Evolutionary conservation across 2,888 invertebrate genomes (phyloP), one percentile per base, ranked within the genome.

Genomic region (Lithophane ornitopus): DNA sequence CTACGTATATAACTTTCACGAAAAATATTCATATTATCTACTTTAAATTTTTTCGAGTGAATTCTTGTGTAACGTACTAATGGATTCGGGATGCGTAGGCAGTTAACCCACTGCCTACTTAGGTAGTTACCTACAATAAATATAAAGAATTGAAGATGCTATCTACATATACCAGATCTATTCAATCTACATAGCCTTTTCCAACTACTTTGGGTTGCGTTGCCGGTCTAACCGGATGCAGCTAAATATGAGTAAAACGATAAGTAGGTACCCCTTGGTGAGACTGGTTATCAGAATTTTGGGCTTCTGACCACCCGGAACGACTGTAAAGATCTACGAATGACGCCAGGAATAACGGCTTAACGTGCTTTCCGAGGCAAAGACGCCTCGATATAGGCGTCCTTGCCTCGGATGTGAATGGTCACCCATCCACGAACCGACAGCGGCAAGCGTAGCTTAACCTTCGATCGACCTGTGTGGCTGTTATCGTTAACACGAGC

Each of bases 41-140:
- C 46, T 46, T 46, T 46, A n/a, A 66, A 39, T 14, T 44, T 44
- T 7, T 71, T 54, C n/a, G 28, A 69, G 71, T 54, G 41, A 68
- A 41, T 68, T 54, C 16, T 54, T 56, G 16, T 71, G 72, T 72
- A 28, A 34, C 11, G 44, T n/a, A 34, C 34, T 70, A 72, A 72
- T 56, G 72, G 44, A 34, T 34, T 65, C 34, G 6, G 12, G 44
- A 14, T 54, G 19, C 34, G 71, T 72, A 22, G 52, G 54, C n/a
- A 28, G n/a, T 26, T 26, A 19, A 22, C 22, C 49, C n/a, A 22
- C 16, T 44, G 16, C 26, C n/a, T 70, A 28, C 9, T 44, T 58
- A 61, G 11, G 56, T 14, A 56, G 0, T 4, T 26, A 56, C 12
- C 1, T 54, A n/a, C 54, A 9, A 52, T 49, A 22, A 4, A 26